A percentile compares a stretch with the other conserved stretches of the same genome.
Evolutionary conservation across 2,113 vertebrate genomes (phyloP).

Genomic region (Sminthopsis crassicaudata): DNA sequence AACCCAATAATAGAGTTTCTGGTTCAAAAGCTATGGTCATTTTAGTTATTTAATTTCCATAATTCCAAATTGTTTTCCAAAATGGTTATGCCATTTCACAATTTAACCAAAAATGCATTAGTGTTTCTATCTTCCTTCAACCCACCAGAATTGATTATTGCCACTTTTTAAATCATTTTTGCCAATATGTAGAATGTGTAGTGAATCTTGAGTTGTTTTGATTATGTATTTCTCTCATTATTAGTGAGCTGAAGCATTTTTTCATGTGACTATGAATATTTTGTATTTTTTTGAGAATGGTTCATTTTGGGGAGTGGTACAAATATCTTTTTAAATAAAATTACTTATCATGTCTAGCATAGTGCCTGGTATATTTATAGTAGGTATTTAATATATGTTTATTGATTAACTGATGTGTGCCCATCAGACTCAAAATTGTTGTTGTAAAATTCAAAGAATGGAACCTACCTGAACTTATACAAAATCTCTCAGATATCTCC

Average conservation of each 20-base stretch:
- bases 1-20: background rate
- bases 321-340: background rate
- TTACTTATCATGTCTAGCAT: background rate
- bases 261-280: background rate
- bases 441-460: conserved; percentile 32
- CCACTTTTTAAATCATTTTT: background rate
- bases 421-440: conserved; percentile 31
- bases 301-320: background rate
- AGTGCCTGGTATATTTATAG: background rate
- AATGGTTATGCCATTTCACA: background rate
- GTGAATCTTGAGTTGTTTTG: background rate
- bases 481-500: background rate
- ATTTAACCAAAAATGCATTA: background rate
- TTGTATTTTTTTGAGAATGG: background rate
- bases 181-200: background rate
- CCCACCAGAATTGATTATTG: background rate
- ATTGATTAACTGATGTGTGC: conserved; percentile 21
- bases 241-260: background rate
- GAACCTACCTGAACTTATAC: background rate
- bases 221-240: background rate
- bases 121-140: background rate
- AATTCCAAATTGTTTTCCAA: conserved; percentile 1
- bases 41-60: background rate
- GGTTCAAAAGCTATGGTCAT: background rate
- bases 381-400: background rate